A percentile compares a stretch with the other conserved stretches of the same genome.
Evolutionary conservation across 2,797 vertebrate species (phyloP).

Genomic region (Diceros bicornis): DNA sequence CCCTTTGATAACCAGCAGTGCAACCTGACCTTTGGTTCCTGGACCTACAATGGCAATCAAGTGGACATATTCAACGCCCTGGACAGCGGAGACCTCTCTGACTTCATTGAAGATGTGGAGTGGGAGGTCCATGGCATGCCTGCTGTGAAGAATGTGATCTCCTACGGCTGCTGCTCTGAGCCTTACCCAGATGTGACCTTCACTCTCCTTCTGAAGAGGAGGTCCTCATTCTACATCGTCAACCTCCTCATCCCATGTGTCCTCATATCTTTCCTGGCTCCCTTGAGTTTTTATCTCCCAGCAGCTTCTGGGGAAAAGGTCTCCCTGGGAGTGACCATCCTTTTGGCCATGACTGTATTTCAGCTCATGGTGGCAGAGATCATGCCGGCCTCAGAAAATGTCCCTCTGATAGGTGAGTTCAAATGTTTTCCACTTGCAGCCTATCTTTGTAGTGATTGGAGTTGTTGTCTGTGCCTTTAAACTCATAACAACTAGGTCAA

Average conservation of each 20-base stretch:
- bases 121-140: constrained; percentile 99
- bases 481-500: neutral
- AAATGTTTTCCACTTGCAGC: neutral
- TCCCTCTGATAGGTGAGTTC: constrained; percentile 96
- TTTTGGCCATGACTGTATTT: constrained; percentile 98
- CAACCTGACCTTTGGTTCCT: constrained; percentile 98
- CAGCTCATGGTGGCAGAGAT: constrained; percentile 99
- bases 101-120: constrained; percentile 98
- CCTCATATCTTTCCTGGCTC: constrained; percentile 98
- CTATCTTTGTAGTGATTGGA: neutral
- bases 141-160: constrained; percentile 95
- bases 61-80: constrained; percentile 96
- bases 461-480: neutral
- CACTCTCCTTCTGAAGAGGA: constrained; percentile 96
- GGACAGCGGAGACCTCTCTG: constrained; percentile 96
- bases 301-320: constrained; percentile 99
- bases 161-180: constrained; percentile 98
- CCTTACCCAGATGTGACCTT: constrained; percentile 98
- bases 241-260: constrained; percentile 97
- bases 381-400: constrained; percentile 98
- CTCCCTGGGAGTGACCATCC: constrained; percentile 97
- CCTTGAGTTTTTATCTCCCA: constrained; percentile 97
- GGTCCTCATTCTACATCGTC: constrained; percentile 98
- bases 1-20: constrained; percentile 98
- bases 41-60: constrained; percentile 99